Evolutionary conservation across 2,888 invertebrate genomes (phyloP).

Genomic region (Scaptomyza reducta): DNA sequence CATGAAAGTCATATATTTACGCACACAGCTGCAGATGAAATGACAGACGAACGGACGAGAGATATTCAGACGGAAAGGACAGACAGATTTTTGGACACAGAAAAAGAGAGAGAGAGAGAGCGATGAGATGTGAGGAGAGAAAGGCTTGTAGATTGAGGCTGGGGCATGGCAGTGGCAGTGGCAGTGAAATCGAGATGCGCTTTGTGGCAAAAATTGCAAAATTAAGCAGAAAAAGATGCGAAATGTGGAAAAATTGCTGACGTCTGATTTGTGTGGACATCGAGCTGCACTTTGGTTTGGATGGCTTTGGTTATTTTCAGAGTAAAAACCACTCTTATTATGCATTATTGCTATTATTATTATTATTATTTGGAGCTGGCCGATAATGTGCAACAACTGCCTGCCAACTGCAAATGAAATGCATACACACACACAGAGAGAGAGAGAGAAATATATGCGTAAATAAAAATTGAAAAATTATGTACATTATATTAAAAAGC

Average conservation of each 20-base stretch:
- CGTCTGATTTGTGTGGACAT: slow-evolving; percentile 78
- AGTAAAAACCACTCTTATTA: slow-evolving; percentile 60
- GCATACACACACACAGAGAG: slow-evolving; percentile 47
- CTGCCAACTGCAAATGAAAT: slow-evolving; percentile 68
- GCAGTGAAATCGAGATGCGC: slow-evolving; percentile 28
- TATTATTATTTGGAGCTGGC: slow-evolving; percentile 53
- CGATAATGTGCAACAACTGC: slow-evolving; percentile 51
- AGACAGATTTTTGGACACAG: slow-evolving; percentile 1
- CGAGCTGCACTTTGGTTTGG: slow-evolving; percentile 49
- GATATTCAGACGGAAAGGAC: slow-evolving; percentile 8
- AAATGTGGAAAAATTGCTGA: slow-evolving; percentile 74
- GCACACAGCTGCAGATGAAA: slow-evolving; percentile 69
- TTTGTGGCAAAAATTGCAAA: slow-evolving; percentile 72
- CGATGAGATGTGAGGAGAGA: background rate
- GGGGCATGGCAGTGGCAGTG: slow-evolving; percentile 17
- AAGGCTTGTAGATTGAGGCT: background rate
- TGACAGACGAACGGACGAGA: slow-evolving; percentile 48
- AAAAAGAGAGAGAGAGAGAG: slow-evolving; percentile 1
- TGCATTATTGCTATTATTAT: slow-evolving; percentile 58
- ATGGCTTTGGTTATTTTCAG: background rate
- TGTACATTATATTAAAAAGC: slow-evolving; percentile 78
- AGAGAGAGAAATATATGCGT: slow-evolving; percentile 41
- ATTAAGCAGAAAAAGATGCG: slow-evolving; percentile 70
- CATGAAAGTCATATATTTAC: slow-evolving; percentile 61
- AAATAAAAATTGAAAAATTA: slow-evolving; percentile 80